phyloP scores from a whole-genome alignment of 2,888 invertebrate genomes.

The Argyra leucocephala region DNA sequence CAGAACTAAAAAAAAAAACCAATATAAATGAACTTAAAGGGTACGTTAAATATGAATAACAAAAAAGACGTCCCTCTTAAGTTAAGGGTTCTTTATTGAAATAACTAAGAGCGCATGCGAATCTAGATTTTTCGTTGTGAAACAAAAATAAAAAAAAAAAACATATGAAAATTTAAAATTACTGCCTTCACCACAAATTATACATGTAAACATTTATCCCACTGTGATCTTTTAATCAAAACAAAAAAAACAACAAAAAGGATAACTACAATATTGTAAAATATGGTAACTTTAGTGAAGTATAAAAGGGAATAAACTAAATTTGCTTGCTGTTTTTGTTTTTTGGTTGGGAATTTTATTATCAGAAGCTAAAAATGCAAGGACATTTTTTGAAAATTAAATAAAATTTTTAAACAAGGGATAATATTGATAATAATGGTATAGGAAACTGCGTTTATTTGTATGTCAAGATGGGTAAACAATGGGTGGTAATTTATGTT shows the following conservation, averaged over 20 bases:
- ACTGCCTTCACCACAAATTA: conserved; percentile 1
- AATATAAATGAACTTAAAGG: no score
- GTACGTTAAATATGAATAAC: no score
- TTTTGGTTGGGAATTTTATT: no score
- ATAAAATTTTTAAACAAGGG: no score
- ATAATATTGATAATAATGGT: background rate
- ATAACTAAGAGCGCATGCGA: background rate
- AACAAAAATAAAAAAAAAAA: background rate
- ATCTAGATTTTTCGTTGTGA: background rate
- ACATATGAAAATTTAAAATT: no score
- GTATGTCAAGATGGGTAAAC: background rate
- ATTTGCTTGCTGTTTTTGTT: no score
- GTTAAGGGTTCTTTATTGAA: background rate
- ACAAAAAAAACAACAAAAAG: background rate
- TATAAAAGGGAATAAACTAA: background rate
- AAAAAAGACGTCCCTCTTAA: no score
- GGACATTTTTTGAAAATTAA: background rate
- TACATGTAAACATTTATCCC: background rate
- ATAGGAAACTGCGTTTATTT: background rate
- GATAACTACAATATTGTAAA: background rate
- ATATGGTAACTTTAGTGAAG: background rate
- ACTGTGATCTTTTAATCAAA: background rate
- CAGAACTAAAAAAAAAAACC: no score
- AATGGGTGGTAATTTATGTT: conserved; percentile 1
- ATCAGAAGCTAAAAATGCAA: no score